phyloP scores from a whole-genome alignment of 64 coral and sea anemone genomes.

The Orbicella faveolata region DNA sequence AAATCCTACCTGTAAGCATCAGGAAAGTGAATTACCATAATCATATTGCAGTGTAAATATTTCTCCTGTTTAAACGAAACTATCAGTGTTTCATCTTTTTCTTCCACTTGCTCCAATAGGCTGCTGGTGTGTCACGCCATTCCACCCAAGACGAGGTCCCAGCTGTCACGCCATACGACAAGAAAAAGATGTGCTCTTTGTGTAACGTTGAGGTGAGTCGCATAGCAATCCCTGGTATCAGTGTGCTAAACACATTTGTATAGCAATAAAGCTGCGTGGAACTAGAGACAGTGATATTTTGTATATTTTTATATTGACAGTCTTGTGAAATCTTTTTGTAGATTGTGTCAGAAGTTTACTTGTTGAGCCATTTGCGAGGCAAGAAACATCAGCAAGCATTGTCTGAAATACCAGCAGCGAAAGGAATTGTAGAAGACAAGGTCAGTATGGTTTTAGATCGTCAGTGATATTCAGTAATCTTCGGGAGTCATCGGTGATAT shows the following conservation, averaged over 20 bases:
- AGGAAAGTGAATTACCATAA: too few relatives aligned
- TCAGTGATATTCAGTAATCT: too few relatives aligned
- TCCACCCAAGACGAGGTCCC: slow-evolving; percentile 95
- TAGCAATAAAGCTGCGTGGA: too few relatives aligned
- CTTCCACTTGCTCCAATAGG: slow-evolving; percentile 12
- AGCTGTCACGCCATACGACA: slow-evolving; percentile 94
- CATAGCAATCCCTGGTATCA: background rate
- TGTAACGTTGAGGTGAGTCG: slow-evolving; percentile 86
- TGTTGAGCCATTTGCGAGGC: slow-evolving; percentile 92
- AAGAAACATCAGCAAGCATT: slow-evolving; percentile 86
- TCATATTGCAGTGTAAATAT: too few relatives aligned
- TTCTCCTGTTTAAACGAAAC: too few relatives aligned
- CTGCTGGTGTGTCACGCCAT: slow-evolving; percentile 93
- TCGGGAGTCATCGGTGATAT: too few relatives aligned
- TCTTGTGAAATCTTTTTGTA: slow-evolving; percentile 14
- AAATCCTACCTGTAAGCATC: background rate
- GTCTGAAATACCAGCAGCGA: slow-evolving; percentile 64
- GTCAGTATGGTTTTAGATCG: background rate
- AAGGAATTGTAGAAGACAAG: slow-evolving; percentile 55
- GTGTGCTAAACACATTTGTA: too few relatives aligned
- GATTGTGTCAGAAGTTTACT: slow-evolving; percentile 98
- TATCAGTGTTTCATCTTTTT: background rate
- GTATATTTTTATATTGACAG: too few relatives aligned
- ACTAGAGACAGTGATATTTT: too few relatives aligned
- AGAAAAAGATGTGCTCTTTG: slow-evolving; percentile 89